Percentiles rank a stretch among this genome's conserved stretches.
Conservation (phyloP, 2,113 vertebrate genomes). For the Mohoua ochrocephala region DNA sequence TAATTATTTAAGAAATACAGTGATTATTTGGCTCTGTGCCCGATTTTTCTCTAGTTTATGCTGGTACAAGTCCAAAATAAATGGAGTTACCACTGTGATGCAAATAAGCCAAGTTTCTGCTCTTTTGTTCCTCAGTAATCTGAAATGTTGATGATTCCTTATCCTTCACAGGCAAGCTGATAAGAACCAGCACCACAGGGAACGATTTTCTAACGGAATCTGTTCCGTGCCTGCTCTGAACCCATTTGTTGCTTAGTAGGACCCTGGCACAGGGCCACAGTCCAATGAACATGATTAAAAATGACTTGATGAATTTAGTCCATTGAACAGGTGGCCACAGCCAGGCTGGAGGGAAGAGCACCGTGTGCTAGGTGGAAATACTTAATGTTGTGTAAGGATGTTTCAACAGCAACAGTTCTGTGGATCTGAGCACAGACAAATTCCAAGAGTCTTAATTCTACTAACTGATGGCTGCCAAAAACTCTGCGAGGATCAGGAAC, state of each 20-base stretch:
- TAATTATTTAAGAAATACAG: conserved; percentile 23
- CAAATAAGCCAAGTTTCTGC: background rate
- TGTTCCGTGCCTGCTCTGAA: background rate
- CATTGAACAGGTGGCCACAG: background rate
- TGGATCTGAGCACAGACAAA: background rate
- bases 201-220: background rate
- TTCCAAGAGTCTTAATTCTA: background rate
- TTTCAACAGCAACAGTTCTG: background rate
- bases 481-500: background rate
- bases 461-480: background rate
- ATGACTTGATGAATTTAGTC: background rate
- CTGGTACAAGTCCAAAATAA: conserved; percentile 27
- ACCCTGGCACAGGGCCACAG: conserved; percentile 22
- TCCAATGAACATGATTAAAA: background rate
- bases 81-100: background rate
- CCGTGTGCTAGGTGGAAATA: background rate
- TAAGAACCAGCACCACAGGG: conserved; percentile 18
- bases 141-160: background rate
- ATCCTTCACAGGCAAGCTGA: background rate
- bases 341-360: background rate
- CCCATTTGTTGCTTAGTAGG: conserved; percentile 20
- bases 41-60: background rate
- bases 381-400: background rate
- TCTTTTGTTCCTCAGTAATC: background rate
- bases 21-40: conserved; percentile 1